Evolutionary conservation across 2,888 invertebrate genomes (phyloP).

Genomic region (Machimus rusticus): DNA sequence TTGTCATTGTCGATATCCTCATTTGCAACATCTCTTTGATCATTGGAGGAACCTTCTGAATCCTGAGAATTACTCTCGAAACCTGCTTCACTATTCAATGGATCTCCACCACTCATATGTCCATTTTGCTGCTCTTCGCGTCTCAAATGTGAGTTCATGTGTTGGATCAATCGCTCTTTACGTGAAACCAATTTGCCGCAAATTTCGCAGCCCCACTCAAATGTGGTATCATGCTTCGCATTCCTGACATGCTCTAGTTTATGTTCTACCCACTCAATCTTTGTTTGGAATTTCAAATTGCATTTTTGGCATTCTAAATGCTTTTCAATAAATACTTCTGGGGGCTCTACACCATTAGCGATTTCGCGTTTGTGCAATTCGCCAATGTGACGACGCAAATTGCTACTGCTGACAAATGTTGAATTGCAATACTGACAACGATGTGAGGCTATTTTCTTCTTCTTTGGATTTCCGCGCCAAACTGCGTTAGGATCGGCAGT

Average conservation of each 20-base stretch:
- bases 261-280: constrained; percentile 61
- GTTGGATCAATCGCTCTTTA: constrained; percentile 62
- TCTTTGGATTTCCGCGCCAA: constrained; percentile 34
- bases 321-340: constrained; percentile 58
- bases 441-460: constrained; percentile 14
- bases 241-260: constrained; percentile 60
- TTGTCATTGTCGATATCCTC: constrained; percentile 40
- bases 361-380: constrained; percentile 61
- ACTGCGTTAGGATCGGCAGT: constrained; percentile 52
- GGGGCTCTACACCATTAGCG: constrained; percentile 56
- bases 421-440: constrained; percentile 61
- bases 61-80: constrained; percentile 50
- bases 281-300: constrained; percentile 56
- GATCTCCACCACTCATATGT: constrained; percentile 42
- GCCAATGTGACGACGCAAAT: constrained; percentile 61
- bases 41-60: constrained; percentile 38
- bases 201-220: constrained; percentile 63
- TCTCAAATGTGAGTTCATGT: constrained; percentile 59
- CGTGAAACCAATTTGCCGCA: constrained; percentile 62
- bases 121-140: constrained; percentile 53
- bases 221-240: constrained; percentile 59
- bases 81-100: constrained; percentile 3
- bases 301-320: constrained; percentile 59
- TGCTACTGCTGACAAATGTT: constrained; percentile 62
- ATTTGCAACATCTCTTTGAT: constrained; percentile 40